Conservation (phyloP, 1,140 invertebrate species). For the Drosophila littoralis region DNA sequence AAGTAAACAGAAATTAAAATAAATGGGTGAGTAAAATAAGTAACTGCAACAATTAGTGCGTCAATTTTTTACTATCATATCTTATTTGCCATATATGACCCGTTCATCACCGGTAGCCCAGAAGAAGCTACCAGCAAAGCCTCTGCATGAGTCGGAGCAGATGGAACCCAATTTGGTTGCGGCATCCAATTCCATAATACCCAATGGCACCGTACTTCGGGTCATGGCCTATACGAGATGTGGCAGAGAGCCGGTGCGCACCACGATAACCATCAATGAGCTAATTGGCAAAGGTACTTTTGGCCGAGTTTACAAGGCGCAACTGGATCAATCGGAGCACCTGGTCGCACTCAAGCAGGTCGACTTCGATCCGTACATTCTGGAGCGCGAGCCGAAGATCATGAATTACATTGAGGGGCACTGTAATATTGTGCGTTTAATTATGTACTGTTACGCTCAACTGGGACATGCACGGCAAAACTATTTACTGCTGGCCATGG, state of each 20-base stretch:
- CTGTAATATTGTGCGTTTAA: constrained; percentile 43
- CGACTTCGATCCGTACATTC: not conserved
- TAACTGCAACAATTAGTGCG: not conserved
- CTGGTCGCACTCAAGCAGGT: constrained; percentile 53
- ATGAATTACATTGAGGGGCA: constrained; percentile 35
- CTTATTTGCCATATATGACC: not conserved
- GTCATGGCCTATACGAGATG: constrained; percentile 3
- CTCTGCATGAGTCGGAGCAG: not conserved
- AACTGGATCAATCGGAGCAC: not conserved
- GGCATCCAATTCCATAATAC: not conserved
- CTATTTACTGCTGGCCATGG: constrained; percentile 45
- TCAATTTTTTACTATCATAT: too few species aligned
- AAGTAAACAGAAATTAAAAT: not conserved
- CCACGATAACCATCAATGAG: constrained; percentile 10
- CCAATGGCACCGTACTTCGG: not conserved
- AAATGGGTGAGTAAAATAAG: constrained; percentile 5
- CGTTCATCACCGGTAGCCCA: not conserved
- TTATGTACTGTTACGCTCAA: constrained; percentile 18
- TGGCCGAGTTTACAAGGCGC: constrained; percentile 46
- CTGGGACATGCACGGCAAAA: constrained; percentile 6
- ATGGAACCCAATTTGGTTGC: not conserved
- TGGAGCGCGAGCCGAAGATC: constrained; percentile 31
- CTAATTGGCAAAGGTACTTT: constrained; percentile 48
- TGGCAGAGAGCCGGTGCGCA: not conserved
- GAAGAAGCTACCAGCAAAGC: not conserved